A percentile compares a stretch with the other conserved stretches of the same genome.
These are phyloP conservation scores for Cyrtonyx montezumae DNA, from an alignment of 2,113 vertebrate species.

Conservation along the genomic window DNA sequence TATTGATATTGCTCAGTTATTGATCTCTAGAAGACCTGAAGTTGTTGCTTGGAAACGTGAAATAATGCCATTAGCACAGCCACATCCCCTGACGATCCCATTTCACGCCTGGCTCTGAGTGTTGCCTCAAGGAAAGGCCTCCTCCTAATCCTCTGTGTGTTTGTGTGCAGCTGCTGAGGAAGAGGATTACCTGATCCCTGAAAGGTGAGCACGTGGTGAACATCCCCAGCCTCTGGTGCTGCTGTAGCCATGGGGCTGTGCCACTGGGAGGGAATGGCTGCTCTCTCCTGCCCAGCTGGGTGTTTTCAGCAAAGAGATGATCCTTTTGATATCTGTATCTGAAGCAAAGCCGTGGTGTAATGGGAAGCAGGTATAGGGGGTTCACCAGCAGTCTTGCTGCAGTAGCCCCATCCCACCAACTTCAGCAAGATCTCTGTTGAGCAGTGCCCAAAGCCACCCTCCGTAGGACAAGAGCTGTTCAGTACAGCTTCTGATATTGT, in stretches of 20 bases:
- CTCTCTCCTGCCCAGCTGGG: neutral
- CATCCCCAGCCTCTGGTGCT: neutral
- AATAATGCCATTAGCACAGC: neutral
- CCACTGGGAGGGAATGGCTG: accelerated
- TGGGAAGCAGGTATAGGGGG: neutral
- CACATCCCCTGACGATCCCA: neutral
- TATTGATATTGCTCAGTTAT: neutral
- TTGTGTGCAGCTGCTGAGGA: constrained; percentile 63
- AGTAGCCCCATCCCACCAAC: neutral
- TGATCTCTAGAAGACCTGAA: neutral
- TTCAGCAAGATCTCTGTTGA: neutral
- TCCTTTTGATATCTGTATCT: neutral
- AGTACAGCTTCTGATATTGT: neutral
- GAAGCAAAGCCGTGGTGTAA: neutral
- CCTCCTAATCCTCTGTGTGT: constrained; percentile 1
- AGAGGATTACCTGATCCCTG: constrained; percentile 17
- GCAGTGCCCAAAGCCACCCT: neutral
- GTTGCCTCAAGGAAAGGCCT: neutral
- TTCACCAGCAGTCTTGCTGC: neutral
- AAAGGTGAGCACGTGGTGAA: constrained; percentile 62
- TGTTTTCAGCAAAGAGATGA: neutral
- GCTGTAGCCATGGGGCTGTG: accelerated
- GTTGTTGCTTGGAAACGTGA: neutral
- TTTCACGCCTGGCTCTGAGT: neutral
- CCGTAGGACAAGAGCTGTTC: neutral